phyloP scores from a whole-genome alignment of 2,797 vertebrate species.

The Salmo trutta region DNA sequence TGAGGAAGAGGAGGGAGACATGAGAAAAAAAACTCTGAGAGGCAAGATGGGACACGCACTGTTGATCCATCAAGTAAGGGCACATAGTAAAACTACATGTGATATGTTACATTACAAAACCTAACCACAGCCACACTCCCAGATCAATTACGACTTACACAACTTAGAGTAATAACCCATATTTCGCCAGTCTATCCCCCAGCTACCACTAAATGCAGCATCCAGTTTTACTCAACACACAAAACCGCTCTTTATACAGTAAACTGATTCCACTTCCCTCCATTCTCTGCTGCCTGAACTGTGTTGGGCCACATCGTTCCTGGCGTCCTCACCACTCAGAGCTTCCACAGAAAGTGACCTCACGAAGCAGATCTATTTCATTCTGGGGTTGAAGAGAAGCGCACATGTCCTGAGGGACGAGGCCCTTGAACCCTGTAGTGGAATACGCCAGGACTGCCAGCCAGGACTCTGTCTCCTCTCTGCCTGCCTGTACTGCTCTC shows the following conservation, averaged over 20 bases:
- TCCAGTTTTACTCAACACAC: slow-evolving; percentile 8
- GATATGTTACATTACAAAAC: not conserved
- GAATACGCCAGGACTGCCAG: slow-evolving; percentile 39
- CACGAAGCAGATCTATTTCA: slow-evolving; percentile 61
- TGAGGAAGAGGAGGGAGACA: not conserved
- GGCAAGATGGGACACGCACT: not conserved
- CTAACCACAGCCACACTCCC: not conserved
- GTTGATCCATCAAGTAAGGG: slow-evolving; percentile 34
- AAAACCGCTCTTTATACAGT: slow-evolving; percentile 1
- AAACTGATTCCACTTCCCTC: slow-evolving; percentile 8
- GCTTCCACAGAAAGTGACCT: slow-evolving; percentile 72
- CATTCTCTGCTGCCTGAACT: not conserved
- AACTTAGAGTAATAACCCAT: slow-evolving; percentile 20
- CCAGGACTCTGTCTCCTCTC: not conserved
- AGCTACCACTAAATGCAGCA: slow-evolving; percentile 27
- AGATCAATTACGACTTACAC: slow-evolving; percentile 18
- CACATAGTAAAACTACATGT: not conserved
- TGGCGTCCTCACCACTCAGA: slow-evolving; percentile 56
- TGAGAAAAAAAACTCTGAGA: slow-evolving; percentile 13
- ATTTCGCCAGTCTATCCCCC: not conserved
- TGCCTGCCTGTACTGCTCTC: slow-evolving; percentile 17
- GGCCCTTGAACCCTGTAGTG: slow-evolving; percentile 59
- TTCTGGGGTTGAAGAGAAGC: slow-evolving; percentile 59
- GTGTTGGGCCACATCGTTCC: slow-evolving; percentile 33
- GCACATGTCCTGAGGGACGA: slow-evolving; percentile 58